These are phyloP conservation scores for Pempheris klunzingeri DNA, from an alignment of 2,797 vertebrate species.

Conservation along the genomic window DNA sequence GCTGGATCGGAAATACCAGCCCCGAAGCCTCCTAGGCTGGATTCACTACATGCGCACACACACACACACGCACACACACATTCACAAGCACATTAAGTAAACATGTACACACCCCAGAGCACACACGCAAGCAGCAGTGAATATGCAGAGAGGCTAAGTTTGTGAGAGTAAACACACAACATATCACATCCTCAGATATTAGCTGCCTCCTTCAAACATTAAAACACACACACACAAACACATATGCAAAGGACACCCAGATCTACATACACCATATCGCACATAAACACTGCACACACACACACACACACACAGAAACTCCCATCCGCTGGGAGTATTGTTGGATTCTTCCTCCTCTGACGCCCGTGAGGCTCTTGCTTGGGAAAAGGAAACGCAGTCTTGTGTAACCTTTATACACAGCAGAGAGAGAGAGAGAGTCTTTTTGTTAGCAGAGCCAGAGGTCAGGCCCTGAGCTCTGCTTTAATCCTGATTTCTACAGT, in stretches of 20 bases:
- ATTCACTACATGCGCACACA: slow-evolving; percentile 9
- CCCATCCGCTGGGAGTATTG: slow-evolving; percentile 71
- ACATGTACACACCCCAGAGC: slow-evolving; percentile 43
- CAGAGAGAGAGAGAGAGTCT: slow-evolving; percentile 14
- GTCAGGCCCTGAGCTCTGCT: slow-evolving; percentile 44
- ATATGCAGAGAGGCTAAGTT: slow-evolving; percentile 16
- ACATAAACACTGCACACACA: slow-evolving; percentile 1
- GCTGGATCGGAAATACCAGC: slow-evolving; percentile 75
- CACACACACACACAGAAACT: slow-evolving; percentile 32
- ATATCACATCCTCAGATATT: slow-evolving; percentile 17
- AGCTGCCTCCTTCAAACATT: slow-evolving; percentile 25
- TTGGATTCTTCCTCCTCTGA: slow-evolving; percentile 72
- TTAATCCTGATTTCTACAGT: slow-evolving; percentile 35
- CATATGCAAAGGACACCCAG: not conserved
- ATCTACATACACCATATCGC: slow-evolving; percentile 3
- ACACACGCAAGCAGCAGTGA: slow-evolving; percentile 25
- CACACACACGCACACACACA: slow-evolving; percentile 19
- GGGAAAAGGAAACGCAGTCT: slow-evolving; percentile 69
- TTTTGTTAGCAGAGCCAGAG: slow-evolving; percentile 45
- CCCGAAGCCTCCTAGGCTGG: slow-evolving; percentile 40
- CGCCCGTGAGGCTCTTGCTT: slow-evolving; percentile 57
- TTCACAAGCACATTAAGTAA: slow-evolving; percentile 17
- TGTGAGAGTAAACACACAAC: slow-evolving; percentile 53
- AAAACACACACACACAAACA: slow-evolving; percentile 14
- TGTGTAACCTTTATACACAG: slow-evolving; percentile 53